Base-by-base conservation (phyloP, 2,888 invertebrate species). In the Temnothorax ravouxi region DNA sequence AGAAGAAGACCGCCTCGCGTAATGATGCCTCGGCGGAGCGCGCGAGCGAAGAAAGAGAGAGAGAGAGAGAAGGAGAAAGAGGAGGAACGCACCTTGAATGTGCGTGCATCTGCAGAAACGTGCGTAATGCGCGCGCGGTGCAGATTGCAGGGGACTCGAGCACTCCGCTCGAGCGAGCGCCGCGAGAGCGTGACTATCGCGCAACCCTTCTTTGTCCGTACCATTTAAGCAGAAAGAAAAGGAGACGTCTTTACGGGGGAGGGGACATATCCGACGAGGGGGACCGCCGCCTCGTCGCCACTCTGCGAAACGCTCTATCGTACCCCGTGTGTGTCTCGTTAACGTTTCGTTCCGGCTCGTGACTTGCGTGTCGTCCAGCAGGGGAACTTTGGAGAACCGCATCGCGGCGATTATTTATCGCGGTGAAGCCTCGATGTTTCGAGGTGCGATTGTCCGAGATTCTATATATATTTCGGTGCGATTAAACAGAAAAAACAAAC, bases 1-100 rank as follows among this genome's bases (percentile, higher is more conserved):
- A 88, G 84, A 84, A 83, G 81, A 67, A 66, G 41, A 71, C 72
- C 64, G 15, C n/a, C 74, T 52, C 66, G 62, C 52, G 79, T 84
- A 72, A 83, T 83, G 84, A 84, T 56, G 71, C 56, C 79, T 21
- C 56, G 56, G 56, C 15, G 69, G 29, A 67, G 18, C 25, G 67
- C 69, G 41, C 38, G 59, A 50, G 25, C 47, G 47, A 34, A 34
- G 4, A 34, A 34, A 6, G 6, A 44, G 21, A 29, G 34, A 44
- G 5, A 15, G 67, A 50, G 21, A 54, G n/a, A 34, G 18, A 44
- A 47, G 47, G 18, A 47, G 18, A n/a, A 44, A n/a, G 34, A 44
- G 52, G 9, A 66, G 66, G 52, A 34, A 34, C 18, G 61, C 74
- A 67, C 56, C 82, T 74, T 61, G 72, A 66, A 81, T 64, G 34